Base-by-base conservation (phyloP, 1,140 invertebrate species). In the Antheraea mylitta region DNA sequence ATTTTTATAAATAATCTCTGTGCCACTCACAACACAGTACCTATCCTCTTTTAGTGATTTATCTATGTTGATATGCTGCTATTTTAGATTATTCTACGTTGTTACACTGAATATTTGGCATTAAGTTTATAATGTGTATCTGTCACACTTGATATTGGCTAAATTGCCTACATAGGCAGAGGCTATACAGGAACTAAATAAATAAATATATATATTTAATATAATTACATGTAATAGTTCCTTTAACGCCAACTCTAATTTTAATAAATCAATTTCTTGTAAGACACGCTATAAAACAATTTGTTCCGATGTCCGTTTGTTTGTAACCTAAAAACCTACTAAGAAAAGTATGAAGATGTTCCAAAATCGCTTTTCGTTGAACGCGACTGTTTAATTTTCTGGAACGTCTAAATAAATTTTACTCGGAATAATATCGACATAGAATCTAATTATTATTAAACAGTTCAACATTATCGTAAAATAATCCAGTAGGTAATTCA, bases 381-480 rank as follows among this genome's bases (percentile, higher is more conserved):
- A 53, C 45, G 45, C 45, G 6, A 53, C 45, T 53, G 45, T 53
- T 53, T 53, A 53, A 53, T 53, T 53, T 53, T 53, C 45, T 53
- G 16, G 45, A 53, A 53, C 45, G 45, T 53, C 11, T 53, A 16
- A 53, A 53, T 53, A 53, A 53, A 53, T n/a, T 53, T 53, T 53
- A 53, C 45, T 53, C 45, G 11, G 45, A 53, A 53, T 53, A 53
- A 53, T 53, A 53, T 53, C 45, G 45, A 53, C 45, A 53, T 53
- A 16, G 16, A 16, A 53, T 53, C 45, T 53, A 53, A 53, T 16
- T 53, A 53, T 7, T 53, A 53, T 13, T n/a, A 16, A 53, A n/a
- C 13, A 53, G 16, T 9, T 11, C 38, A 42, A 42, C 38, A n/a
- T 53, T 16, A n/a, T 53, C 45, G 16, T 53, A 53, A 53, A 53